Evolutionary conservation across 2,888 invertebrate genomes (phyloP).

Genomic region (Athripsodes cinereus): DNA sequence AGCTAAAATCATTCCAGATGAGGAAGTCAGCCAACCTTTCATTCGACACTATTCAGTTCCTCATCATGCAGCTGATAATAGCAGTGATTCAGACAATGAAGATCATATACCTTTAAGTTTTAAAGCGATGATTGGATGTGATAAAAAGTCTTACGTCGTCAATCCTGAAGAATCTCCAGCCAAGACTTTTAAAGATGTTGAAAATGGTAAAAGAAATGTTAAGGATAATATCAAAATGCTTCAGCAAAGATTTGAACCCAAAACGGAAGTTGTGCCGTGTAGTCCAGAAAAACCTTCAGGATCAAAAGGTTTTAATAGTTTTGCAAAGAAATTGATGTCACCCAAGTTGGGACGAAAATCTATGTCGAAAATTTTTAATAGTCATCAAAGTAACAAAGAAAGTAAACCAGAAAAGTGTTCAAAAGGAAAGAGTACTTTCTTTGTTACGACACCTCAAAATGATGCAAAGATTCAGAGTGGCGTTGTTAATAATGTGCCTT

Average conservation of each 20-base stretch:
- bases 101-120: conserved; percentile 19
- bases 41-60: conserved; percentile 40
- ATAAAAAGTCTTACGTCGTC: conserved; percentile 22
- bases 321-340: conserved; percentile 42
- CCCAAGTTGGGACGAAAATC: conserved; percentile 40
- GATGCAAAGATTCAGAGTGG: neutral
- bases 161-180: conserved; percentile 6
- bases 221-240: conserved; percentile 21
- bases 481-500: conserved; percentile 9
- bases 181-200: conserved; percentile 6
- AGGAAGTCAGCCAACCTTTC: conserved; percentile 31
- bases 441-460: conserved; percentile 20
- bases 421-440: conserved; percentile 26
- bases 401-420: conserved; percentile 16
- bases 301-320: conserved; percentile 27
- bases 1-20: conserved; percentile 32
- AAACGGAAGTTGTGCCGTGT: conserved; percentile 2
- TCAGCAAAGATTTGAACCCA: conserved; percentile 23
- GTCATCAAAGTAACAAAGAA: conserved; percentile 9
- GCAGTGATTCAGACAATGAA: conserved; percentile 25
- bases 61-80: conserved; percentile 25
- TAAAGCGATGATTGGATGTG: conserved; percentile 21
- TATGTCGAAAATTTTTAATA: conserved; percentile 23
- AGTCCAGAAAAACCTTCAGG: conserved; percentile 13
- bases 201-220: conserved; percentile 20